Base-by-base conservation (phyloP, 2,113 vertebrate genomes). In the Condylura cristata region DNA sequence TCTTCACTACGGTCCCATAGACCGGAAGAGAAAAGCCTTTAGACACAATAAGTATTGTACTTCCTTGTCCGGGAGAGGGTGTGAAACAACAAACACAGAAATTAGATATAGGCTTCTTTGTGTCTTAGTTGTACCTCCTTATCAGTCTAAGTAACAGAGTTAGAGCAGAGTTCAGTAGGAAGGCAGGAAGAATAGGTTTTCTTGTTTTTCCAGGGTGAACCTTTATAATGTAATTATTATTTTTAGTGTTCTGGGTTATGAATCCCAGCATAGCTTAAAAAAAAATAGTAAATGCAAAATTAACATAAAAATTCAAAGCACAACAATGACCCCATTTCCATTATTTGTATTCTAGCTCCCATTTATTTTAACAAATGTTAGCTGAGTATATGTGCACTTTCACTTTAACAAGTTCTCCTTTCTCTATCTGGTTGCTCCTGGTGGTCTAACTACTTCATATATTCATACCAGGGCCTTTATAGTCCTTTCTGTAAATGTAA, bases 201-300 rank as follows among this genome's bases (percentile, higher is more conserved):
- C 65, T 75, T 90, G 41, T 53, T 94, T 91, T 84, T 66, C 68
- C 39, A 91, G 71, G 41, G 48, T 34, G 92, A 90, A 75, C 44
- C 80, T 89, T 96, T 84, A 89, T 3, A 90, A 41, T 65, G 26
- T 85, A 76, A 81, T 92, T 71, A n/a, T 56, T 78, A 66, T 70
- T 90, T 95, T 92, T 78, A 89, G 46, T 56, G 37, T 89, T 95
- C 24, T 26, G 12, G 60, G 39, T 60, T 80, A 87, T 39, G 68
- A 76, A 83, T 83, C 58, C 17, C n/a, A 72, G 80, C 46, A 44
- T 41, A 80, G 7, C 8, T 93, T 34, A 26, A 30, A n/a, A 83
- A 32, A 86, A 85, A 41, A 7, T 41, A 83, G 10, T 41, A 83
- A 91, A 79, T 85, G 37, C 12, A 76, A 89, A 80, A 7, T 74